These are phyloP conservation scores for Manis javanica DNA, from an alignment of 2,797 vertebrate genomes.

Conservation along the genomic window DNA sequence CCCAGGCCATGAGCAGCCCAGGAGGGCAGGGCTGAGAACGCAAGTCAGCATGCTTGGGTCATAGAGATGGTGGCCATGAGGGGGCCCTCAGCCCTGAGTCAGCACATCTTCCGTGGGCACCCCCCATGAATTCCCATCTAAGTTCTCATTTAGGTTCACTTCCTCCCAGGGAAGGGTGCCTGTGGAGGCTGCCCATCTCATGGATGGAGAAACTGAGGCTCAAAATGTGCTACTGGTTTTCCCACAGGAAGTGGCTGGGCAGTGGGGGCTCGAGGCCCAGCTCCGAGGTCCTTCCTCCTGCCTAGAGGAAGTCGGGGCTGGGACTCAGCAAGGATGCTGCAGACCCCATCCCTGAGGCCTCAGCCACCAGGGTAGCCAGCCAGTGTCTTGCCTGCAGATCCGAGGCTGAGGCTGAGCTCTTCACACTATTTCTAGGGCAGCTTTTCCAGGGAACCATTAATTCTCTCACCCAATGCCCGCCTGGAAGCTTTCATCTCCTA, in stretches of 20 bases:
- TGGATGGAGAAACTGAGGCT: background rate
- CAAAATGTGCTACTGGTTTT: background rate
- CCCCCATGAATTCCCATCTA: background rate
- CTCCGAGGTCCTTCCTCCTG: background rate
- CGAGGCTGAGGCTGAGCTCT: background rate
- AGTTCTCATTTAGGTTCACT: background rate
- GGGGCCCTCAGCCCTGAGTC: no score
- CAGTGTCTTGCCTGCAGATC: background rate
- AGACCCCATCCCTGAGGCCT: background rate
- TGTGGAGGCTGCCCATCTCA: background rate
- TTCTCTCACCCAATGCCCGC: background rate
- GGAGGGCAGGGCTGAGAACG: background rate
- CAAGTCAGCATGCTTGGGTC: background rate
- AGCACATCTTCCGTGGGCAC: background rate
- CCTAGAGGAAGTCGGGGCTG: background rate
- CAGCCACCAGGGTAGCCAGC: no score
- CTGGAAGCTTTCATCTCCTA: background rate
- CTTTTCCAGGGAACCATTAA: background rate
- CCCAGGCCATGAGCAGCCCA: background rate
- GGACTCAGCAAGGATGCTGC: background rate
- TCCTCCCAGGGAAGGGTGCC: background rate
- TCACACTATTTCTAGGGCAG: background rate
- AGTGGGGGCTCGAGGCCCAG: background rate
- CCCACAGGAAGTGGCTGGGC: background rate
- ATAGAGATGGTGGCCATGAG: background rate